Percentiles rank a stretch among this genome's conserved stretches.
Conservation (phyloP, 2,888 invertebrate species). For the Andrena flavipes region DNA sequence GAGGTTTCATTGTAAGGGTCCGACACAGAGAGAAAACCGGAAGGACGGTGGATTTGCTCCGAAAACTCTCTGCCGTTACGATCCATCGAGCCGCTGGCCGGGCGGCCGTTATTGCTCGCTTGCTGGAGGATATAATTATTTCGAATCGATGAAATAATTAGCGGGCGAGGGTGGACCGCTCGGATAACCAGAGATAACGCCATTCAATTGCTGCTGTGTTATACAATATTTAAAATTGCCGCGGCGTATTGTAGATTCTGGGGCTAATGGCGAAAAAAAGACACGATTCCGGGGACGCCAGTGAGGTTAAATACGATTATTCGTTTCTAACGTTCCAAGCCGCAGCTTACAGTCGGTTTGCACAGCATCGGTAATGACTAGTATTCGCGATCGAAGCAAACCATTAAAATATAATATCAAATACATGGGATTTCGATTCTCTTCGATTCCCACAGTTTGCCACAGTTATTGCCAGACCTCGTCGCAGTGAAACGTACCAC, state of each 20-base stretch:
- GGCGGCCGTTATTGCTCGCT: constrained; percentile 49
- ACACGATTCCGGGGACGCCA: background rate
- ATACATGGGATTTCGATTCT: no score
- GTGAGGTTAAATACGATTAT: background rate
- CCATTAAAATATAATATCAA: no score
- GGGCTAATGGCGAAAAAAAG: background rate
- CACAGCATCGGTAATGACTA: no score
- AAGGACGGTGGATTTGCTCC: background rate
- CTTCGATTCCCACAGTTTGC: no score
- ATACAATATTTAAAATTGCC: constrained; percentile 60
- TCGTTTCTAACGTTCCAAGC: background rate
- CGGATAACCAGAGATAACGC: constrained; percentile 62
- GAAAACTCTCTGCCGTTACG: constrained; percentile 29
- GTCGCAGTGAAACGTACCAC: no score
- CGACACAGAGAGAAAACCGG: constrained; percentile 1
- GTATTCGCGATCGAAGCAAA: no score
- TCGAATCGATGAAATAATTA: constrained; percentile 70
- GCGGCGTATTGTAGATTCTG: background rate
- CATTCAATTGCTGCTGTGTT: constrained; percentile 65
- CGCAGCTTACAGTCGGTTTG: background rate
- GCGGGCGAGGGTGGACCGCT: constrained; percentile 14
- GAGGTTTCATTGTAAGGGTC: constrained; percentile 43
- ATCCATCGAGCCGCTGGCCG: constrained; percentile 14
- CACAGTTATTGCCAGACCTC: no score
- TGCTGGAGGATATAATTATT: constrained; percentile 64